These are phyloP conservation scores for Craseonycteris thonglongyai DNA, from an alignment of 2,113 vertebrate species.

Conservation along the genomic window DNA sequence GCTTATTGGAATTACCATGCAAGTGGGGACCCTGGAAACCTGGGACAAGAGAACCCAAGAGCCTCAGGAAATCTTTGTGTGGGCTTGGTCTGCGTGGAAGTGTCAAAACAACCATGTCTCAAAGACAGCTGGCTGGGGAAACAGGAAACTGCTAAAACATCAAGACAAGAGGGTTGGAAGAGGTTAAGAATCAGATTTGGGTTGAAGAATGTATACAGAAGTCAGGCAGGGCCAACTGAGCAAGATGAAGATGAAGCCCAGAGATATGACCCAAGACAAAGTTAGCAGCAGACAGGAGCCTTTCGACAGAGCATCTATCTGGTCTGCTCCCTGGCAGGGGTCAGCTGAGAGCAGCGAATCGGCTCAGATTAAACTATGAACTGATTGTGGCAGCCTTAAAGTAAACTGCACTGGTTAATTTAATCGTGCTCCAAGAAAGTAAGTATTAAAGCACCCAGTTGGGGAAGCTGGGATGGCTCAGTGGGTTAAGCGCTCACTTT, in stretches of 20 bases:
- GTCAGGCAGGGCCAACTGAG: neutral
- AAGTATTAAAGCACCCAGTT: neutral
- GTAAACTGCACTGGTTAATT: slow-evolving; percentile 3
- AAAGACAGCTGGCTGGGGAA: neutral
- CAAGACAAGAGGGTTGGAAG: neutral
- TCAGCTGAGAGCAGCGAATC: neutral
- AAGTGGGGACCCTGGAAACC: neutral
- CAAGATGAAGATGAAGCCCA: neutral
- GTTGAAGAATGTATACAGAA: neutral
- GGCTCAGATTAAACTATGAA: neutral
- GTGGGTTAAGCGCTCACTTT: too few relatives aligned
- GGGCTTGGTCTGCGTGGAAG: neutral
- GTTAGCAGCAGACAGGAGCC: neutral
- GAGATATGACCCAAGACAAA: neutral
- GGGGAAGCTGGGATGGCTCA: too few relatives aligned
- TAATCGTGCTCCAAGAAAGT: neutral
- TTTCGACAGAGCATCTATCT: neutral
- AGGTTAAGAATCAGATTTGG: neutral
- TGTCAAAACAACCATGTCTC: neutral
- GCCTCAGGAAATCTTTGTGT: neutral
- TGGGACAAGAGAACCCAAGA: neutral
- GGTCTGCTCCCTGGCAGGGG: neutral
- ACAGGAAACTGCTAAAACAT: neutral
- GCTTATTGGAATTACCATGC: neutral
- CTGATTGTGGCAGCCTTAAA: neutral